phyloP scores from a whole-genome alignment of 1,140 invertebrate genomes.

The Papilio helenus region DNA sequence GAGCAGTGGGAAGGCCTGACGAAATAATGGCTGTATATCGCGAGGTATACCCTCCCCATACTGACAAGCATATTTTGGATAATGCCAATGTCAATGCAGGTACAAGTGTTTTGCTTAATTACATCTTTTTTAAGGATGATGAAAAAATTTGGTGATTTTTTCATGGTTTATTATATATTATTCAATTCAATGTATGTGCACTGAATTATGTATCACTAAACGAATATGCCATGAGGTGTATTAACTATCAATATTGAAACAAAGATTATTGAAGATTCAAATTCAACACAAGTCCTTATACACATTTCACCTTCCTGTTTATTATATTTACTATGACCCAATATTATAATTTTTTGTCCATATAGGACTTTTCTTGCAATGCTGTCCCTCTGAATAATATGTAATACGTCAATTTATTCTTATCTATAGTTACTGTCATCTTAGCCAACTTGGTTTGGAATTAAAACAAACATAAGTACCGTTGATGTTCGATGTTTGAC shows the following conservation, averaged over 20 bases:
- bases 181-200: conserved; percentile 15
- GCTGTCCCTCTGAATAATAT: background rate
- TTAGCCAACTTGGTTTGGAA: too few relatives aligned
- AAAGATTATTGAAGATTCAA: background rate
- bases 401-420: background rate
- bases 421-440: background rate
- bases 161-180: background rate
- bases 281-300: background rate
- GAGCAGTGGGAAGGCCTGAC: conserved; percentile 48
- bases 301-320: background rate
- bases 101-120: conserved; percentile 34
- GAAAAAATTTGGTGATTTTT: background rate
- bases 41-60: conserved; percentile 52
- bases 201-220: conserved; percentile 7
- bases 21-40: conserved; percentile 58
- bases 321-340: background rate
- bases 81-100: conserved; percentile 42
- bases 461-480: too few relatives aligned
- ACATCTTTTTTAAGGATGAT: background rate
- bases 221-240: background rate
- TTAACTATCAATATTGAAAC: background rate
- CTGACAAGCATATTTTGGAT: conserved; percentile 62
- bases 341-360: background rate
- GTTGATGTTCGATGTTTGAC: too few relatives aligned
- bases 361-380: background rate